Evolutionary conservation across 2,888 invertebrate species (phyloP), one percentile per base, ranked within the genome.

Genomic region (Tupiocoris notatus): DNA sequence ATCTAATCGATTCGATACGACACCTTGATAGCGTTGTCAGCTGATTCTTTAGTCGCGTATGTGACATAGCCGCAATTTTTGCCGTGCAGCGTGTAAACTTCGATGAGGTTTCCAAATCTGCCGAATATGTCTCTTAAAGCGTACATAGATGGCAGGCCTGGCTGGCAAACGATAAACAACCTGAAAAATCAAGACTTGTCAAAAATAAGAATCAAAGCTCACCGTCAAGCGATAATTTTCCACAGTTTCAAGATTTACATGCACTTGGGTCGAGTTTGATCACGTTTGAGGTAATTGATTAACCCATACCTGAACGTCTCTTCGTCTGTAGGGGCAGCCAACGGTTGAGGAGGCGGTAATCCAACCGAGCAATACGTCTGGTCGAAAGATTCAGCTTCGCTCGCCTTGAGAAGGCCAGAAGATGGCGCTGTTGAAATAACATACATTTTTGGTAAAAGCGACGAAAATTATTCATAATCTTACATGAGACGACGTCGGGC

Each of bases 1-100:
- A n/a, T n/a, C n/a, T n/a, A n/a, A n/a, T n/a, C n/a, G n/a, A n/a
- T n/a, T n/a, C n/a, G n/a, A n/a, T n/a, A n/a, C n/a, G n/a, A n/a
- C n/a, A n/a, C 90, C 84, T 86, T 86, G 64, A 93, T 92, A 0
- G 94, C 94, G 81, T 88, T 87, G 80, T 90, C 88, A 0, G 96
- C 96, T 78, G 92, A 90, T 57, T 90, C 88, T 71, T 86, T 87
- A 65, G 86, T 87, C 1, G 94, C 91, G 85, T 92, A 96, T 82
- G 94, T 93, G 3, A 94, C 96, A 85, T 95, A 96, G 0, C 96
- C 96, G 84, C 94, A 95, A 82, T 94, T 96, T 83, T 94, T 93
- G 83, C 95, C 93, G 65, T 91, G 91, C 80, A 96, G 85, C 83
- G 96, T 89, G 83, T 94, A 96, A 1, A 95, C 93, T 84, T 95